These are phyloP conservation scores for Dryocosmus kuriphilus DNA, from an alignment of 2,888 invertebrate genomes.

Conservation along the genomic window DNA sequence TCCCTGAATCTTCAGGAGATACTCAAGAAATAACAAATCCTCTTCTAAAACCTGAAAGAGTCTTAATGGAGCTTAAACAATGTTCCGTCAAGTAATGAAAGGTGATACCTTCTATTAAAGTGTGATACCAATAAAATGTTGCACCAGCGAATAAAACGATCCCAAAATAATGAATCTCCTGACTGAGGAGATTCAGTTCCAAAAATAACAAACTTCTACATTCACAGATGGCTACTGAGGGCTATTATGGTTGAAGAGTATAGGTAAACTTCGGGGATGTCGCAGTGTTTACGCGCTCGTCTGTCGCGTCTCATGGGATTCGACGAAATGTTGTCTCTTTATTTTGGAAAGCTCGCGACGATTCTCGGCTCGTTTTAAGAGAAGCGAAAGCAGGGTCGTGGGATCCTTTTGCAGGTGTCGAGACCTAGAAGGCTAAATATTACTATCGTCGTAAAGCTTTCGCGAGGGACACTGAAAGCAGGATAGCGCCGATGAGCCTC, in stretches of 20 bases:
- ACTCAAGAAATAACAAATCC: background rate
- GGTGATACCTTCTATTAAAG: background rate
- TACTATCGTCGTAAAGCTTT: constrained; percentile 39
- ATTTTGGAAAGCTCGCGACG: background rate
- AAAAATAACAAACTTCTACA: background rate
- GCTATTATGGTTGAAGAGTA: background rate
- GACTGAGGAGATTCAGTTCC: background rate
- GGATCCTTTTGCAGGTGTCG: constrained; percentile 15
- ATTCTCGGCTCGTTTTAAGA: background rate
- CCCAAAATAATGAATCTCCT: background rate
- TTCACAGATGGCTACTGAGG: background rate
- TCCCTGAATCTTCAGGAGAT: background rate
- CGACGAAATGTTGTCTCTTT: background rate
- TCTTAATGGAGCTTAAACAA: background rate
- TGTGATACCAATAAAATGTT: background rate
- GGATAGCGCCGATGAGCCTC: constrained; percentile 54
- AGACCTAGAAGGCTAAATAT: constrained; percentile 4
- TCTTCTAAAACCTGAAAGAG: background rate
- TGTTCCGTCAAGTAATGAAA: background rate
- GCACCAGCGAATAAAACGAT: background rate
- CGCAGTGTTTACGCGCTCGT: constrained; percentile 3
- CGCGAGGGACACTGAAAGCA: constrained; percentile 52
- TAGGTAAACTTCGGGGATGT: background rate
- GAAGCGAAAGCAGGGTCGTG: background rate
- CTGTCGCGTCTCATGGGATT: background rate